Conservation (phyloP, 2,797 vertebrate genomes). For the Distichodus sexfasciatus region DNA sequence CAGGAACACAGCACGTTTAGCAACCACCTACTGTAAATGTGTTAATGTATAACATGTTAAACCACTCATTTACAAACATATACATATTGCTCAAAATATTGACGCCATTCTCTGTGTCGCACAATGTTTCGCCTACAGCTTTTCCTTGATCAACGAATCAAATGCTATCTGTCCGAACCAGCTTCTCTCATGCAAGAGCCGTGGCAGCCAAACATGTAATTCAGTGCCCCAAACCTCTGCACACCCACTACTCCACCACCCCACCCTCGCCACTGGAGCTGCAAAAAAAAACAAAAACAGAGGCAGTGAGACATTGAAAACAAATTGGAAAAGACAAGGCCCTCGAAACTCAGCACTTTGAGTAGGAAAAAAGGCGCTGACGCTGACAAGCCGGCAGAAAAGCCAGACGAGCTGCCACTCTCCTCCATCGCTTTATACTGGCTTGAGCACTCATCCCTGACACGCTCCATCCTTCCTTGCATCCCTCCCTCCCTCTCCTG, state of each 20-base stretch:
- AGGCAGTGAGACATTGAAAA: conserved; percentile 74
- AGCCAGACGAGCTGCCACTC: conserved; percentile 37
- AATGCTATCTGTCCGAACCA: background rate
- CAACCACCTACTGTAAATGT: background rate
- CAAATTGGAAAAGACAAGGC: conserved; percentile 70
- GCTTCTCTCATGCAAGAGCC: conserved; percentile 14
- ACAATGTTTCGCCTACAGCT: too few relatives aligned
- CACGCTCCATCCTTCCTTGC: conserved; percentile 38
- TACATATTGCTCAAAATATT: background rate
- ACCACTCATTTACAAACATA: too few relatives aligned
- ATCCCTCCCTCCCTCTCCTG: conserved; percentile 27
- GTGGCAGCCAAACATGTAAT: conserved; percentile 18
- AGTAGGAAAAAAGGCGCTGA: conserved; percentile 60
- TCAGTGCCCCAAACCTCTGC: conserved; percentile 3
- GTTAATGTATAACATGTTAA: too few relatives aligned
- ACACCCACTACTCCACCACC: conserved; percentile 25
- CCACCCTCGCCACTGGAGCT: conserved; percentile 43
- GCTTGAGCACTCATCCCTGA: conserved; percentile 47
- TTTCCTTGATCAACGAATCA: too few relatives aligned
- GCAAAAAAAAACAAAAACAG: conserved; percentile 52
- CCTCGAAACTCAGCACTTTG: conserved; percentile 64
- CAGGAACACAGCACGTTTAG: background rate
- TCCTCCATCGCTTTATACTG: conserved; percentile 38
- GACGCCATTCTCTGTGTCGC: too few relatives aligned
- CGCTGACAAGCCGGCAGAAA: conserved; percentile 51